These are phyloP conservation scores for Zeus faber DNA, from an alignment of 2,113 vertebrate species.

Conservation along the genomic window DNA sequence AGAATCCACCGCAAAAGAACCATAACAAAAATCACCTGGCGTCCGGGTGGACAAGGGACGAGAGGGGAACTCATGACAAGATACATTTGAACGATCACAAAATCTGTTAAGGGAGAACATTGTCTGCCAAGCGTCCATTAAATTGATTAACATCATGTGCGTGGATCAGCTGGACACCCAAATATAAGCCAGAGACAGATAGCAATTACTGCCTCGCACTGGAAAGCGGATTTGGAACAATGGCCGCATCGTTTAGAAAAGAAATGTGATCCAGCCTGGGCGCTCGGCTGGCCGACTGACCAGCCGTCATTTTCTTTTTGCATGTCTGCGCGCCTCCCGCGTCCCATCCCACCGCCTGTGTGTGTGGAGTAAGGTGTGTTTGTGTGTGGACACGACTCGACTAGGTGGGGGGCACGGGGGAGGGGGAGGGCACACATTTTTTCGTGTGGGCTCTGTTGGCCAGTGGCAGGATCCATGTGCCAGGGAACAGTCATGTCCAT, in stretches of 20 bases:
- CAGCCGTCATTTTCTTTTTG: constrained; percentile 42
- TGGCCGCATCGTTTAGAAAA: constrained; percentile 60
- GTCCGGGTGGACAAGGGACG: constrained; percentile 2
- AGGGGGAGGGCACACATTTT: constrained; percentile 12
- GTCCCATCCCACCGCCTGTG: constrained; percentile 22
- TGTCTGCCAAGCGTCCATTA: constrained; percentile 66
- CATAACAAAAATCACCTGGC: constrained; percentile 15
- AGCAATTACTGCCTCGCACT: constrained; percentile 59
- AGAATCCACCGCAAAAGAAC: too few species aligned
- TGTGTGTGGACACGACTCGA: constrained; percentile 25
- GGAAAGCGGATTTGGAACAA: constrained; percentile 59
- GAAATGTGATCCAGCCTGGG: constrained; percentile 62
- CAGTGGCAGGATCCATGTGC: constrained; percentile 18
- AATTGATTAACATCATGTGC: constrained; percentile 68
- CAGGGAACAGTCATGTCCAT: not conserved
- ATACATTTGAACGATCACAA: constrained; percentile 52
- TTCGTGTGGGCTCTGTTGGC: constrained; percentile 29
- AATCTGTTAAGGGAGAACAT: constrained; percentile 49
- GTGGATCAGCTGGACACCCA: constrained; percentile 67
- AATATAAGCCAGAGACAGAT: constrained; percentile 61
- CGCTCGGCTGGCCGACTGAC: constrained; percentile 39
- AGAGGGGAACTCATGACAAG: constrained; percentile 40
- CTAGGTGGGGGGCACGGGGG: constrained; percentile 15
- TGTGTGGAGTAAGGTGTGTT: constrained; percentile 19
- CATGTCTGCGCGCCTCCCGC: constrained; percentile 33